A percentile compares a stretch with the other conserved stretches of the same genome.
These are phyloP conservation scores for Athrips mouffetella DNA, from an alignment of 2,888 invertebrate genomes.

Conservation along the genomic window DNA sequence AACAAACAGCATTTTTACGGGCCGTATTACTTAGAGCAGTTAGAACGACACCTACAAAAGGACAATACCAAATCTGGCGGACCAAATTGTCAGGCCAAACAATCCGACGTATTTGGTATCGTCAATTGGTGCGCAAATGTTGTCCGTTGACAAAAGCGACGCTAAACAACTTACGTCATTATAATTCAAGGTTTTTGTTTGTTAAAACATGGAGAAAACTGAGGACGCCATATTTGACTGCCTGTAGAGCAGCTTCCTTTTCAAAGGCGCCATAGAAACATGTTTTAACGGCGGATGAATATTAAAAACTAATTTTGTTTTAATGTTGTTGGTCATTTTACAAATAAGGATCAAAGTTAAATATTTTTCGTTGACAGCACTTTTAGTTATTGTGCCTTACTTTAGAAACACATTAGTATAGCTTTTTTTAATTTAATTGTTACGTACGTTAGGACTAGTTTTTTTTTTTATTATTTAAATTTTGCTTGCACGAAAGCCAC, in stretches of 20 bases:
- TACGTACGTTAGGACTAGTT: too few relatives aligned
- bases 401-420: too few relatives aligned
- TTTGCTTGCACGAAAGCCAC: too few relatives aligned
- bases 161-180: slow-evolving; percentile 27
- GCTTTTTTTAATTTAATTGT: too few relatives aligned
- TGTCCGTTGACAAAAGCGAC: slow-evolving; percentile 29
- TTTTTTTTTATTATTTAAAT: too few relatives aligned
- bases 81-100: slow-evolving; percentile 54
- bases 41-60: slow-evolving; percentile 57
- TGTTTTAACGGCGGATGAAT: too few relatives aligned
- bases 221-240: slow-evolving; percentile 1
- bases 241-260: neutral
- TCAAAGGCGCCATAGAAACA: neutral
- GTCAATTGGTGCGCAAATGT: slow-evolving; percentile 55
- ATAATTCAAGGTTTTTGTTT: neutral
- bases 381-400: too few relatives aligned
- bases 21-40: slow-evolving; percentile 51
- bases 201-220: slow-evolving; percentile 2
- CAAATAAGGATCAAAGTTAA: too few relatives aligned
- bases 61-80: slow-evolving; percentile 49
- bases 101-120: slow-evolving; percentile 49
- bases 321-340: too few relatives aligned
- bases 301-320: too few relatives aligned
- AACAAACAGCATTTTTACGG: slow-evolving; percentile 35
- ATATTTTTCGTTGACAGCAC: too few relatives aligned